Percentiles rank a stretch among this genome's conserved stretches.
Evolutionary conservation across 2,888 invertebrate species (phyloP).

Genomic region (Macrophya annulata): DNA sequence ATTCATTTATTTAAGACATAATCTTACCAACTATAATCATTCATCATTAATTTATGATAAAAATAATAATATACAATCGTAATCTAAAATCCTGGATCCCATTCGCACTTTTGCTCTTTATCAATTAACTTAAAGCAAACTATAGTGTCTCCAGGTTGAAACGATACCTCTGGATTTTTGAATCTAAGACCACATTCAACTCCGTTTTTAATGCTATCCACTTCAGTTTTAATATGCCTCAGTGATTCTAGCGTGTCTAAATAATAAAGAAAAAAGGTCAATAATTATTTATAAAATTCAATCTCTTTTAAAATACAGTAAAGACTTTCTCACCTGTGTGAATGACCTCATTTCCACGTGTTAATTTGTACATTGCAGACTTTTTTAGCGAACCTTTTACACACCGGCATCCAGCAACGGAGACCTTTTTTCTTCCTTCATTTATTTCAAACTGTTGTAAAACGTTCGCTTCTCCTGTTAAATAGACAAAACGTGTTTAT

Average conservation of each 20-base stretch:
- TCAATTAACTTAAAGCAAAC: constrained; percentile 88
- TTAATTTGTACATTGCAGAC: constrained; percentile 84
- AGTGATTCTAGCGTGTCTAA: constrained; percentile 89
- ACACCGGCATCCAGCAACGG: constrained; percentile 95
- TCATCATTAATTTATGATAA: not conserved
- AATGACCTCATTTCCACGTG: constrained; percentile 85
- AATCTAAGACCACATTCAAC: constrained; percentile 95
- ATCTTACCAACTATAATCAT: constrained; percentile 17
- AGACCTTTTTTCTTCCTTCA: constrained; percentile 89
- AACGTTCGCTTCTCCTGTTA: constrained; percentile 91
- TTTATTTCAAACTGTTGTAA: constrained; percentile 91
- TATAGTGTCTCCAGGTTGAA: constrained; percentile 89
- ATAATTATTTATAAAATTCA: not conserved
- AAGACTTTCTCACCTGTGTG: constrained; percentile 84
- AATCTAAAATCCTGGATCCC: constrained; percentile 93
- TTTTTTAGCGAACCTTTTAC: constrained; percentile 88
- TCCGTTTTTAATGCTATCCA: constrained; percentile 90
- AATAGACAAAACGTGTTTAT: not conserved
- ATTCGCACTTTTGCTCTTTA: constrained; percentile 85
- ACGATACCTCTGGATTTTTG: constrained; percentile 83
- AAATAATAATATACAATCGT: constrained; percentile 68
- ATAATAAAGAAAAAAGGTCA: constrained; percentile 58
- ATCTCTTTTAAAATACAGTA: not conserved
- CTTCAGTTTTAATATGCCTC: constrained; percentile 94
- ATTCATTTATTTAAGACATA: not conserved